Evolutionary conservation across 2,797 vertebrate genomes (phyloP).

Genomic region (Cichlasoma orientale): DNA sequence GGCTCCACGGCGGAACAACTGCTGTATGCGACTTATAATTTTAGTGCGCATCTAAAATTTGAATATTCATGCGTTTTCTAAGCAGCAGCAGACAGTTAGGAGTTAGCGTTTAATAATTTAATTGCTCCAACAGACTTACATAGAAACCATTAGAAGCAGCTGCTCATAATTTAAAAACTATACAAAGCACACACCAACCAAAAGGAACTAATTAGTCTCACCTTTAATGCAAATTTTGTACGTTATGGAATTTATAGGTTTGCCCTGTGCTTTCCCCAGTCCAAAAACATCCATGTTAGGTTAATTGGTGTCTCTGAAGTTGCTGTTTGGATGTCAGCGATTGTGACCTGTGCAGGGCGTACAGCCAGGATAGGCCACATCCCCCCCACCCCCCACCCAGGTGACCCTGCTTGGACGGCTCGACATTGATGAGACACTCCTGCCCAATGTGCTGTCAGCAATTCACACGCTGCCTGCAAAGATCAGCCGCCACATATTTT

Average conservation of each 20-base stretch:
- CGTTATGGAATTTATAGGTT: background rate
- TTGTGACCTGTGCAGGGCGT: background rate
- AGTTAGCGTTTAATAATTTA: background rate
- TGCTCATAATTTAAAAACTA: background rate
- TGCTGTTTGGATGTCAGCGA: background rate
- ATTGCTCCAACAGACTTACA: fast-evolving
- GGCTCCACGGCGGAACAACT: fast-evolving
- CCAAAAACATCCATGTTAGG: background rate
- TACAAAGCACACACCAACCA: background rate
- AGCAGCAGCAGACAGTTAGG: background rate
- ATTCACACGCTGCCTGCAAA: background rate
- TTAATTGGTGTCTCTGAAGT: background rate
- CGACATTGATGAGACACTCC: background rate
- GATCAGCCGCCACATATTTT: too few species aligned
- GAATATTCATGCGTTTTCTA: background rate
- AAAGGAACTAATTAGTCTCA: too few species aligned
- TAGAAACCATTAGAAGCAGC: background rate
- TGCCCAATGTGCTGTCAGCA: background rate
- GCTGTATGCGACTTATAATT: background rate
- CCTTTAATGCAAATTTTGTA: fast-evolving
- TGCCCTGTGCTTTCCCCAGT: background rate
- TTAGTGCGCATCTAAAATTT: background rate
- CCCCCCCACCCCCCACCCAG: background rate
- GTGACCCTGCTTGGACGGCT: background rate
- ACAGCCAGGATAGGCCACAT: background rate